phyloP scores from a whole-genome alignment of 2,888 invertebrate species.

The Galerucella nymphaeae region DNA sequence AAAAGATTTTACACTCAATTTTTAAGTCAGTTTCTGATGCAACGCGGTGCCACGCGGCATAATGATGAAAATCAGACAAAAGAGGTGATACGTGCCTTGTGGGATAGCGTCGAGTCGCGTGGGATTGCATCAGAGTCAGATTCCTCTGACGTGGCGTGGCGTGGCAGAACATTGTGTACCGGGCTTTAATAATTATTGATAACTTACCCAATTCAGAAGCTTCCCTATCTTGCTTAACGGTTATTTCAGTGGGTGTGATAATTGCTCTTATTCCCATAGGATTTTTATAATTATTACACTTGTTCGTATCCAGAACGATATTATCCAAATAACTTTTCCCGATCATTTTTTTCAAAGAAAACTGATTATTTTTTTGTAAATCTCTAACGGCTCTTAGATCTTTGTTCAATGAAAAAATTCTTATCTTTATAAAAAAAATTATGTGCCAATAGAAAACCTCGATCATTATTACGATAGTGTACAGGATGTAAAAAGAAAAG shows the following conservation, averaged over 20 bases:
- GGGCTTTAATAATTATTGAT: too few species aligned
- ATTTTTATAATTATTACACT: background rate
- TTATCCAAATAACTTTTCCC: conserved; percentile 7
- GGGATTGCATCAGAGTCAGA: too few species aligned
- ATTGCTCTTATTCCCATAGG: background rate
- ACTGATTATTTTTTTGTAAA: background rate
- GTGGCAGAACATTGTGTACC: too few species aligned
- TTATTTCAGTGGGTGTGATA: background rate
- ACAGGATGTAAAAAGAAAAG: conserved; percentile 70
- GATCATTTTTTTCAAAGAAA: conserved; percentile 9
- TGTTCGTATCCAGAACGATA: background rate
- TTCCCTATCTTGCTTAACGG: conserved; percentile 2
- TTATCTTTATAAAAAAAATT: conserved; percentile 69
- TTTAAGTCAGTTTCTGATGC: too few species aligned
- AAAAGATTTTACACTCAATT: background rate
- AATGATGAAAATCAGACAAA: too few species aligned
- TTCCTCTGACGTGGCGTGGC: too few species aligned
- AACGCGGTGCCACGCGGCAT: too few species aligned
- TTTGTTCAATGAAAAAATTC: conserved; percentile 59
- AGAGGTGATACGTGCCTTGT: too few species aligned
- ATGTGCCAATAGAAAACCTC: conserved; percentile 72
- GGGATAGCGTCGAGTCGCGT: too few species aligned
- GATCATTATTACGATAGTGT: conserved; percentile 70
- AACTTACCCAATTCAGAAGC: conserved; percentile 19
- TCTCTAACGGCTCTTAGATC: conserved; percentile 25